Evolutionary conservation across 2,888 invertebrate species (phyloP), one percentile per base, ranked within the genome.

Genomic region (Clepsis dumicolana): DNA sequence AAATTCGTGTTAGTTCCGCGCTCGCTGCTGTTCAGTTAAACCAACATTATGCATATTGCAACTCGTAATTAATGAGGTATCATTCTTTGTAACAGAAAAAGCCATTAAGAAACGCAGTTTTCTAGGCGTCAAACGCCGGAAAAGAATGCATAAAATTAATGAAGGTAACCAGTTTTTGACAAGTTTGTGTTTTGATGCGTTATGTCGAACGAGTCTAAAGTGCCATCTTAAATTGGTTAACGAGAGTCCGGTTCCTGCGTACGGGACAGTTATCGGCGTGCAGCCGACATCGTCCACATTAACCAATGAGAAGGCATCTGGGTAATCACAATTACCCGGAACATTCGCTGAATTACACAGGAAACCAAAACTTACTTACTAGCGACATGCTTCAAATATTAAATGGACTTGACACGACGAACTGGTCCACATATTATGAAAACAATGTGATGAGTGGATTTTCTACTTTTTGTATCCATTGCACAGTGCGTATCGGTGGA

Each of bases 191-290:
- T 77, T 73, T 71, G 72, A 70, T 73, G 73, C 71, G 72, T 73
- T 74, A 64, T 68, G 67, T 69, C 54, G 65, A 74, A 76, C 74
- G 73, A 71, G 88, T 87, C 80, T 85, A 86, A 88, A 90, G 88
- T 90, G 83, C 85, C 74, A 74, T 75, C 76, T 80, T 84, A 81
- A 90, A 92, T 92, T 92, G 91, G 89, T 88, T 89, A 92, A 92
- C 91, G 83, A 83, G 77, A 71, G 79, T 71, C 78, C 75, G 79
- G 90, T 91, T 91, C 89, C 91, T 86, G 90, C 76, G 78, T 80
- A 77, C 80, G 75, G 77, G 81, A 78, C 82, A 78, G 82, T 85
- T 84, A 87, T 90, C 87, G 90, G 87, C 83, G 85, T 77, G 79
- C 83, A 84, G 81, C 75, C 84, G 82, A 80, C 84, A 81, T 79